Conservation (phyloP, 2,797 vertebrate genomes). For the Sebastes umbrosus region DNA sequence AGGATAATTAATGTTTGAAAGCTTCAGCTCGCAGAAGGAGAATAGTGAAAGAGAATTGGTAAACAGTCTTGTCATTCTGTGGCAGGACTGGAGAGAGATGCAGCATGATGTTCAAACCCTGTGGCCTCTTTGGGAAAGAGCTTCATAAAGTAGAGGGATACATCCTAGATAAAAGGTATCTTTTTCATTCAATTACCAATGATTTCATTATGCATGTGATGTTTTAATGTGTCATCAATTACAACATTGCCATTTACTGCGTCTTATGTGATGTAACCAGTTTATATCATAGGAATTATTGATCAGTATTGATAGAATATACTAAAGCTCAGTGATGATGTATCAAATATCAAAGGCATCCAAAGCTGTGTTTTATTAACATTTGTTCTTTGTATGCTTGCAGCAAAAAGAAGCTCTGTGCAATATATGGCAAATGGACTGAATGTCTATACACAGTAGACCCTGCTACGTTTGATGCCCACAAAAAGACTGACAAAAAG, state of each 20-base stretch:
- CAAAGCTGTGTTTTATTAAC: slow-evolving; percentile 3
- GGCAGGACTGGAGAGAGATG: slow-evolving; percentile 95
- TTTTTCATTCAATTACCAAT: background rate
- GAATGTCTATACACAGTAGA: slow-evolving; percentile 94
- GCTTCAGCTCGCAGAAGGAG: slow-evolving; percentile 31
- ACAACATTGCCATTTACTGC: background rate
- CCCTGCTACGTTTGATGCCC: slow-evolving; percentile 85
- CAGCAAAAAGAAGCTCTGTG: slow-evolving; percentile 96
- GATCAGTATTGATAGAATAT: background rate
- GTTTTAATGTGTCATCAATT: background rate
- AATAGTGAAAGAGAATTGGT: slow-evolving; percentile 55
- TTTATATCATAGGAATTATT: background rate
- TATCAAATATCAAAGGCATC: background rate
- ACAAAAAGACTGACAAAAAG: slow-evolving; percentile 94
- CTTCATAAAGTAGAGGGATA: slow-evolving; percentile 98
- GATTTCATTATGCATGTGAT: background rate
- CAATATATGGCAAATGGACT: slow-evolving; percentile 97
- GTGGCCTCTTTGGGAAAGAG: slow-evolving; percentile 96
- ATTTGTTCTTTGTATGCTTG: slow-evolving; percentile 8
- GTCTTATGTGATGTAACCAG: background rate
- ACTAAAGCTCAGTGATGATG: background rate
- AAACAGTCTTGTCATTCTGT: slow-evolving; percentile 62
- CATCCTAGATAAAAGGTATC: slow-evolving; percentile 97
- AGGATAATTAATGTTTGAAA: slow-evolving; percentile 66
- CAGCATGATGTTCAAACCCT: slow-evolving; percentile 93